Base-by-base conservation (phyloP, 2,797 vertebrate species). In the Tapera naevia region DNA sequence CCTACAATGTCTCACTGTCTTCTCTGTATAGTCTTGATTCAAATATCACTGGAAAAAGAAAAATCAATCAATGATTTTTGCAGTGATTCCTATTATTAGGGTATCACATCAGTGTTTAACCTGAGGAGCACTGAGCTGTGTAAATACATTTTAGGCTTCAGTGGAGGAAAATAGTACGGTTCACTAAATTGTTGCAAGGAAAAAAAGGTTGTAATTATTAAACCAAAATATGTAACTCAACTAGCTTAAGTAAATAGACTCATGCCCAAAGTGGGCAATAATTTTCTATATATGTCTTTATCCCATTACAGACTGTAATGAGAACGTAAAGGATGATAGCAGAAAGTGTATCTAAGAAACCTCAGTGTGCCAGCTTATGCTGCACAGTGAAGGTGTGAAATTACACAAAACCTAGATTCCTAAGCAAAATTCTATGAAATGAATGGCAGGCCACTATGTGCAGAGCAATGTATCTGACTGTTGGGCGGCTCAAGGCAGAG, bases 171-270 rank as follows among this genome's bases (percentile, higher is more conserved):
- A 95, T 83, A 76, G 72, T 9, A 91, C 72, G 81, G 92, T 89
- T 74, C 89, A 80, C 71, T 85, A 65, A 86, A 95, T 83, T 70
- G 85, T 66, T 83, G 90, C 61, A 25, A 61, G 87, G 75, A 79
- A 65, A 65, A 16, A 83, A 83, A 66, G 64, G 87, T 35, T 75
- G 76, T 50, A 94, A 94, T 95, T 94, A 94, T 92, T 94, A 88
- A 83, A 95, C 93, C 95, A 92, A 95, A 97, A 95, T 92, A 92
- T 89, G 85, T 76, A 89, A 86, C 86, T 88, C 85, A 84, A 89
- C 56, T 75, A n/a, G 76, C 57, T 91, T 84, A 76, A 90, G 82
- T 54, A 92, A 93, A 93, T 5, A 95, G 45, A 13, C 61, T 61
- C 75, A 27, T 83, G 64, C 72, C 92, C 95, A 89, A 81, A 89